Base-by-base conservation (phyloP, 2,113 vertebrate species). In the Isichthys henryi region DNA sequence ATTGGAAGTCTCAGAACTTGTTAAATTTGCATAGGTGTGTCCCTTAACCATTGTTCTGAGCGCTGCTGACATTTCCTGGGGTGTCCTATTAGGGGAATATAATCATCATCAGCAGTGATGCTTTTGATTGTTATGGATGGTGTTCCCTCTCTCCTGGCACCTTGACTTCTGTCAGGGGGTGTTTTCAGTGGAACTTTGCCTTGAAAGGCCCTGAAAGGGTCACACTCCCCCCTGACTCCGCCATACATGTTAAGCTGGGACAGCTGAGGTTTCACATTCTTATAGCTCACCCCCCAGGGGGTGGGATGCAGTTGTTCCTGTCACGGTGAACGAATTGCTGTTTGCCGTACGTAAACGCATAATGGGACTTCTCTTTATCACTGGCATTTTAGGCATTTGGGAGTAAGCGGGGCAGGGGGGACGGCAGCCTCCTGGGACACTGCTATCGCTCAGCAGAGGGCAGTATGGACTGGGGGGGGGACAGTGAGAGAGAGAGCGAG, bases 1-100 rank as follows among this genome's bases (percentile, higher is more conserved):
- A 9, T 89, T 88, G 94, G 92, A 95, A 92, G 90, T 91, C 91
- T 90, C 66, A 85, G 88, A 93, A 93, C 91, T 93, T 27, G 91
- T 89, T 91, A 94, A 93, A 95, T 95, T 95, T 94, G 92, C 94
- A 93, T 93, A 93, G 94, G 93, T 93, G 8, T 43, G 39, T 91
- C 91, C 90, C 90, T 93, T 88, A 3, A 89, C 90, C 48, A 89
- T 93, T 89, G 90, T 87, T 50, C 83, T 27, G 86, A 92, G 88
- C 89, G 77, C 85, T 85, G 66, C 52, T 15, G 74, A 84, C 89
- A 90, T 92, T 91, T 91, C 90, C 88, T 91, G 86, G 35, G 88
- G 88, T 91, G 90, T 91, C 90, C 89, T 90, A 91, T 91, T 90
- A 93, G 93, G 88, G 91, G 91, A 94, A 93, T 91, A 92, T 85